Conservation (phyloP, 2,113 vertebrate genomes). For the Brachypodius melanocephalos region DNA sequence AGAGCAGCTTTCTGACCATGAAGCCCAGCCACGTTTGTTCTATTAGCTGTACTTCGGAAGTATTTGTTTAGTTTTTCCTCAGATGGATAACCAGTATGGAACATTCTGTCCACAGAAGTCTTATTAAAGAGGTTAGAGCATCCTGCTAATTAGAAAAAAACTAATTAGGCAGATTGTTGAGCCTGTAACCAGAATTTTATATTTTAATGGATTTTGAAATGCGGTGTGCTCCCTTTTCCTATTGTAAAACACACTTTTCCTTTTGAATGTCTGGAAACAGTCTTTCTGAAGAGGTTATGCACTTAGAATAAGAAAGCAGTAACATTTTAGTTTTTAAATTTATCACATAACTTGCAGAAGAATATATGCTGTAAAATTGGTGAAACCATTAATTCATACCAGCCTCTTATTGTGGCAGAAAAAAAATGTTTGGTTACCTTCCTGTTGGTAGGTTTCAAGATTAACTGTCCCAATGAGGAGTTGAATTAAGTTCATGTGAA, state of each 20-base stretch:
- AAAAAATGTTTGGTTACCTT: neutral
- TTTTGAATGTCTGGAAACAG: neutral
- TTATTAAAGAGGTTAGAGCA: constrained; percentile 65
- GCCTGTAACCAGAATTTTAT: constrained; percentile 64
- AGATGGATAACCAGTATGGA: constrained; percentile 67
- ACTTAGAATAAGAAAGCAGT: neutral
- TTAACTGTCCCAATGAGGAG: neutral
- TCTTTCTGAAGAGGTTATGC: neutral
- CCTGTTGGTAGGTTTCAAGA: neutral
- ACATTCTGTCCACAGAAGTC: constrained; percentile 69
- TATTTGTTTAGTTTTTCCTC: constrained; percentile 51
- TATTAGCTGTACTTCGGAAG: constrained; percentile 59
- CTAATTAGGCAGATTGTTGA: constrained; percentile 62
- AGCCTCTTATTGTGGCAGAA: neutral
- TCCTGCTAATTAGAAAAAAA: constrained; percentile 67
- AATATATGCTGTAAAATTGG: neutral
- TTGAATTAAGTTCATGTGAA: neutral
- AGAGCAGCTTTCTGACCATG: constrained; percentile 39
- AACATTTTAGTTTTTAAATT: neutral
- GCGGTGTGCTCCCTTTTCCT: neutral
- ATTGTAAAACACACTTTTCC: neutral
- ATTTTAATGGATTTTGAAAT: constrained; percentile 50
- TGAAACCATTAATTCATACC: neutral
- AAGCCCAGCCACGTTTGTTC: constrained; percentile 40
- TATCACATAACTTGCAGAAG: neutral